Evolutionary conservation across 2,888 invertebrate genomes (phyloP).

Genomic region (Acleris holmiana): DNA sequence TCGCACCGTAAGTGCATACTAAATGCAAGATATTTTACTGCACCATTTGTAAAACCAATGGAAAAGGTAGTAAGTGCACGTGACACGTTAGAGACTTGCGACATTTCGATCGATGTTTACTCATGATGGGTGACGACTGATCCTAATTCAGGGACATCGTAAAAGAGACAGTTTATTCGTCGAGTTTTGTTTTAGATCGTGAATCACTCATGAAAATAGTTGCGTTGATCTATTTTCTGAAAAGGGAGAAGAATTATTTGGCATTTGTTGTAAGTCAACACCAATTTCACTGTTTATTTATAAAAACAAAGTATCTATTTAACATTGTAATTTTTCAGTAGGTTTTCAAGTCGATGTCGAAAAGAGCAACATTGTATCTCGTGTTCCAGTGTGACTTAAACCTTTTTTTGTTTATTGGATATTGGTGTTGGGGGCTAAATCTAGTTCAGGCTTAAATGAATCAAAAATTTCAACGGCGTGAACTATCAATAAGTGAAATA

Average conservation of each 20-base stretch:
- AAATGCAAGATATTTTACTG: conserved; percentile 3
- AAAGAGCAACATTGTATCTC: too few species aligned
- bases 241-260: neutral
- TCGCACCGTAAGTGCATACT: conserved; percentile 1
- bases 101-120: conserved; percentile 36
- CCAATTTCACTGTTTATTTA: too few species aligned
- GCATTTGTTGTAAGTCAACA: too few species aligned
- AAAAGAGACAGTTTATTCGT: conserved; percentile 48
- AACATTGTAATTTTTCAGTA: too few species aligned
- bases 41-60: neutral
- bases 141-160: conserved; percentile 69
- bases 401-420: too few species aligned
- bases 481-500: too few species aligned
- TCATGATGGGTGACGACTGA: conserved; percentile 58
- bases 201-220: conserved; percentile 18
- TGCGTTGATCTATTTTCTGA: conserved; percentile 36
- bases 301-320: too few species aligned
- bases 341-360: too few species aligned
- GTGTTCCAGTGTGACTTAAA: too few species aligned
- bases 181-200: conserved; percentile 38
- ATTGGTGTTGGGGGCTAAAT: too few species aligned
- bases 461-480: too few species aligned
- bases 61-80: neutral
- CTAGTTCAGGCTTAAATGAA: too few species aligned
- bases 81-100: neutral